A percentile compares a stretch with the other conserved stretches of the same genome.
phyloP scores from a whole-genome alignment of 2,113 vertebrate species.

The Rynchops niger region DNA sequence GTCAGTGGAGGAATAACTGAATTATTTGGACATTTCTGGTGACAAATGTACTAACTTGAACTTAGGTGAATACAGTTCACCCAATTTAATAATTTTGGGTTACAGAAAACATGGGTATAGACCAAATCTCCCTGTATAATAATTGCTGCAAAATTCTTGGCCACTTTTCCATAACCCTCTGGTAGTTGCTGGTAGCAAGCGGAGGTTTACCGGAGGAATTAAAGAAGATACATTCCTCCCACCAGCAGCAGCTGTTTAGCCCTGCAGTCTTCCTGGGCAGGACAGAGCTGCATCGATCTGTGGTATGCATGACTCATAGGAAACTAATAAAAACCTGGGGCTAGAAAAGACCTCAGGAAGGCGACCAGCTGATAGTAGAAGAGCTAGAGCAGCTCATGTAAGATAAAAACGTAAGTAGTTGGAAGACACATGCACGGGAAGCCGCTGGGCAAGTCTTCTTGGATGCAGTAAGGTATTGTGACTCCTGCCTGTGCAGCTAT shows the following conservation, averaged over 20 bases:
- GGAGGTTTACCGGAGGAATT: background rate
- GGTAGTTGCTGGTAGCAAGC: background rate
- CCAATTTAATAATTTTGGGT: background rate
- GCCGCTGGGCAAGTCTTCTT: background rate
- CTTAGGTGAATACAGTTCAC: background rate
- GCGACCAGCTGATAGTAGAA: background rate
- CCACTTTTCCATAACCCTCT: background rate
- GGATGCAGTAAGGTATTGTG: background rate
- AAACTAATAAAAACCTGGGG: background rate
- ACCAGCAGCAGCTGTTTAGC: slow-evolving; percentile 18
- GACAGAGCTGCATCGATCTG: background rate
- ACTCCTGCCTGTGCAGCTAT: background rate
- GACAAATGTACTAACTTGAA: background rate
- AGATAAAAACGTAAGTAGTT: background rate
- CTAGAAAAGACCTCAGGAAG: slow-evolving; percentile 11
- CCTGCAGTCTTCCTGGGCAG: background rate
- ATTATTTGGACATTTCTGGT: background rate
- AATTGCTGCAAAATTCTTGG: background rate
- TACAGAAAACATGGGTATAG: background rate
- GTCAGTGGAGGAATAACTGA: background rate
- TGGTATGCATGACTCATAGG: slow-evolving; percentile 26
- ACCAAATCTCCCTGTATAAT: background rate
- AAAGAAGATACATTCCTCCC: background rate
- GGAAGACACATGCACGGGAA: background rate
- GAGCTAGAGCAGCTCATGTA: background rate